phyloP scores from a whole-genome alignment of 2,888 invertebrate species.

The Ligdia adustata region DNA sequence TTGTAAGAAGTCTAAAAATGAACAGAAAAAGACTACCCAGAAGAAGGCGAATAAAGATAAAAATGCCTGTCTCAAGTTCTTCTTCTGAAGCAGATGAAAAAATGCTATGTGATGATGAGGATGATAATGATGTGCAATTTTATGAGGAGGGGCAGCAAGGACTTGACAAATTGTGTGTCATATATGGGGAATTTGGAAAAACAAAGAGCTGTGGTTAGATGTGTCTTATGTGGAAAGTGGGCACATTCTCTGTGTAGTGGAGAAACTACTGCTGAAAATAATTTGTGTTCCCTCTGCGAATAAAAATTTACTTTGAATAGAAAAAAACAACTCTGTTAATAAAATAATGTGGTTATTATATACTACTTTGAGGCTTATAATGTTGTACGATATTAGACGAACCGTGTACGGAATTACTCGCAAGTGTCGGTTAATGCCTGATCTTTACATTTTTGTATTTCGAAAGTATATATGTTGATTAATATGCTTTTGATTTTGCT shows the following conservation, averaged over 20 bases:
- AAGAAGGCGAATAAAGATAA: background rate
- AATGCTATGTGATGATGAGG: background rate
- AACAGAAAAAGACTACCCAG: background rate
- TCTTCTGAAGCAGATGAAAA: constrained; percentile 1
- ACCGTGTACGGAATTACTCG: background rate
- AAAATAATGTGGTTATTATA: background rate
- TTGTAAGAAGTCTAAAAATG: background rate
- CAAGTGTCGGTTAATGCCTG: background rate
- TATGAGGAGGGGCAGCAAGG: constrained; percentile 8
- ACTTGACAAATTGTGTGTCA: background rate
- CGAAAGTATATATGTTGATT: background rate
- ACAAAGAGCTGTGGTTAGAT: constrained; percentile 7
- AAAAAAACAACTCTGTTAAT: background rate
- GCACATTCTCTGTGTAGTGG: constrained; percentile 7
- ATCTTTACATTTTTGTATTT: background rate
- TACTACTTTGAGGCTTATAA: background rate
- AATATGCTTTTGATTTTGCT: background rate
- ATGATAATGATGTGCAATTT: constrained; percentile 1
- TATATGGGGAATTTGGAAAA: constrained; percentile 3
- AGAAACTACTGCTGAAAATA: background rate
- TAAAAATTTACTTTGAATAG: background rate
- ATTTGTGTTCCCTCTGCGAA: background rate
- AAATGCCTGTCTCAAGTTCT: background rate
- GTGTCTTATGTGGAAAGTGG: constrained; percentile 5
- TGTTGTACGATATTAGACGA: background rate